phyloP scores from a whole-genome alignment of 2,113 vertebrate species.

The Labrus mixtus region DNA sequence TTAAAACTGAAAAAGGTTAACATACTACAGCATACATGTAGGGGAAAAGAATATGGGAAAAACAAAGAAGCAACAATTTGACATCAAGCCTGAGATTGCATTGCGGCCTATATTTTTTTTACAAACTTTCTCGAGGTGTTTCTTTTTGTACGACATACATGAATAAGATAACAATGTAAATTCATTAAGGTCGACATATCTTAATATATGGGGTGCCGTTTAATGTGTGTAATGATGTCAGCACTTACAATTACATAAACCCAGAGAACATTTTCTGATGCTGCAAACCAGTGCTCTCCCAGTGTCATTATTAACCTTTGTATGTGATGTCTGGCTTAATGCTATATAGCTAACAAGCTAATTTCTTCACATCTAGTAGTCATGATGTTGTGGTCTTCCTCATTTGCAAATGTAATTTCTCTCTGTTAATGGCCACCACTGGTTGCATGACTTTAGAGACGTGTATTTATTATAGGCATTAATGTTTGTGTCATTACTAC shows the following conservation, averaged over 20 bases:
- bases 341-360: constrained; percentile 9
- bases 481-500: constrained; percentile 45
- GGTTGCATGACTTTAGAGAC: constrained; percentile 23
- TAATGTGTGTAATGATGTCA: neutral
- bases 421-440: constrained; percentile 21
- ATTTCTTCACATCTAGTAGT: neutral
- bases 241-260: neutral
- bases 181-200: too few species aligned
- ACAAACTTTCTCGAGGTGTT: too few species aligned
- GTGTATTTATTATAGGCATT: constrained; percentile 14
- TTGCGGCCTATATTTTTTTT: too few species aligned
- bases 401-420: constrained; percentile 26
- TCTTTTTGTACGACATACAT: too few species aligned
- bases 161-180: too few species aligned
- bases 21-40: too few species aligned
- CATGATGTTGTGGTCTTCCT: constrained; percentile 19
- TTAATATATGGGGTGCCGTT: too few species aligned
- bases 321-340: neutral
- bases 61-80: too few species aligned
- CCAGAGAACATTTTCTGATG: neutral
- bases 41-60: too few species aligned
- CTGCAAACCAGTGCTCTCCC: neutral
- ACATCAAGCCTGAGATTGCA: too few species aligned
- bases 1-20: too few species aligned
- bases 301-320: constrained; percentile 3